Evolutionary conservation across 1,140 invertebrate genomes (phyloP).

Genomic region (Drosophila malerkotliana): DNA sequence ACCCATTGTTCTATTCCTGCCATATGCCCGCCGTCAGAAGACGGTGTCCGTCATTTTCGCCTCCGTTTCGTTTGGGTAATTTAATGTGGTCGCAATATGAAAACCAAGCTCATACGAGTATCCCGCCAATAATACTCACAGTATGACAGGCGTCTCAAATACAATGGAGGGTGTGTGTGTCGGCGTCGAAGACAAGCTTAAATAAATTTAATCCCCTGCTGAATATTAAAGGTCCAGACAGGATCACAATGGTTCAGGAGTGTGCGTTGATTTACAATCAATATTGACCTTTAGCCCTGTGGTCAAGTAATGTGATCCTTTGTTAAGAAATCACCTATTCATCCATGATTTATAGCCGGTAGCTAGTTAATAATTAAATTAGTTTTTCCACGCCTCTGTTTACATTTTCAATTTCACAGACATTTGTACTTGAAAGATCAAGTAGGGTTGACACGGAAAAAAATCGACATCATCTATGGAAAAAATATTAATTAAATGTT

Average conservation of each 20-base stretch:
- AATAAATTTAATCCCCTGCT: constrained; percentile 3
- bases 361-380: background rate
- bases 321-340: background rate
- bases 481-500: constrained; percentile 1
- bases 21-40: constrained; percentile 65
- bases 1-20: constrained; percentile 54
- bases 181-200: background rate
- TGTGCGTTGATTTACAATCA: constrained; percentile 1
- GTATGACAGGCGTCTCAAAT: constrained; percentile 3
- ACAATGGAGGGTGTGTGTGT: background rate
- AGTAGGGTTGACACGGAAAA: background rate
- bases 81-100: constrained; percentile 40
- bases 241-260: background rate
- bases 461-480: background rate
- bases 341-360: background rate
- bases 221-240: background rate
- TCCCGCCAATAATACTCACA: background rate
- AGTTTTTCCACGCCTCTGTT: background rate
- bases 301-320: constrained; percentile 1
- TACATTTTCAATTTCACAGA: background rate
- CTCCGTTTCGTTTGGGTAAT: constrained; percentile 17
- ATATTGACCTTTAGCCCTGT: background rate
- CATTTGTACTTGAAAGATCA: background rate
- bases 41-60: constrained; percentile 16
- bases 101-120: constrained; percentile 26